A percentile compares a stretch with the other conserved stretches of the same genome.
These are phyloP conservation scores for Augochlorella aurata DNA, from an alignment of 2,888 invertebrate genomes.

Conservation along the genomic window DNA sequence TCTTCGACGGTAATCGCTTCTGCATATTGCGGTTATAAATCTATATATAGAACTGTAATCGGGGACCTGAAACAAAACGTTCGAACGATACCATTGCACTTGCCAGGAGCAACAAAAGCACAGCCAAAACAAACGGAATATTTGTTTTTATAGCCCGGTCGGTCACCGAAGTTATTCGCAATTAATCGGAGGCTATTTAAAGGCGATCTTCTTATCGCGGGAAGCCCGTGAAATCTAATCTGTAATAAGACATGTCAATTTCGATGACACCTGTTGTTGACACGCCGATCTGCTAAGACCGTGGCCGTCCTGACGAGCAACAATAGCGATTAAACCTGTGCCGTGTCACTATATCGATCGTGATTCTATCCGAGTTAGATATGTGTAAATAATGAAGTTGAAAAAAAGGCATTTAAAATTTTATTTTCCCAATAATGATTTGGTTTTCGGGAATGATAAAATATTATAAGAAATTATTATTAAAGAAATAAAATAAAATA, in stretches of 20 bases:
- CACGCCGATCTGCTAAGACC: neutral
- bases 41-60: neutral
- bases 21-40: neutral
- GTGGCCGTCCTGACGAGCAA: too few species aligned
- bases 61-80: neutral
- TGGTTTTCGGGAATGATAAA: too few species aligned
- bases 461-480: too few species aligned
- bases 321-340: neutral
- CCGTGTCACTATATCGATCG: too few species aligned
- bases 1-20: neutral
- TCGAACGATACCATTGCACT: neutral
- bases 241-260: neutral
- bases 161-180: neutral
- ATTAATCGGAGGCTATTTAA: neutral
- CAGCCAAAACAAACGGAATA: neutral
- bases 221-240: neutral
- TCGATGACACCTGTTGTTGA: slow-evolving; percentile 10
- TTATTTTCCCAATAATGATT: too few species aligned
- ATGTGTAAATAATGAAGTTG: too few species aligned
- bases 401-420: too few species aligned
- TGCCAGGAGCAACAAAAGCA: too few species aligned
- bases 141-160: neutral
- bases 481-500: too few species aligned
- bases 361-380: too few species aligned
- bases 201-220: neutral